Base-by-base conservation (phyloP, 2,113 vertebrate genomes). In the Lepus europaeus region DNA sequence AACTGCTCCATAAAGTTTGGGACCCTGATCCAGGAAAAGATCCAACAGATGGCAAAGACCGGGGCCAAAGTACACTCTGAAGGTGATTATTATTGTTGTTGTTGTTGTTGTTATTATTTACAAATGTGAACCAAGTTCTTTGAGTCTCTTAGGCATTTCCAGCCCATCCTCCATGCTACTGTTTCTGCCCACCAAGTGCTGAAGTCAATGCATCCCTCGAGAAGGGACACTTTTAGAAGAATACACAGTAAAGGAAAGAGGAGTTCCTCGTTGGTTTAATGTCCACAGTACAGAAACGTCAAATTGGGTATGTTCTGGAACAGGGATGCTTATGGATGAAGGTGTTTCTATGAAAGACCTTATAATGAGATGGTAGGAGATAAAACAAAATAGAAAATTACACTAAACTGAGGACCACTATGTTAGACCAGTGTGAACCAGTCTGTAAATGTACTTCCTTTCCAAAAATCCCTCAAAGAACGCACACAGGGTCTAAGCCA, bases 51-150 rank as follows among this genome's bases (percentile, higher is more conserved):
- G 25, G 80, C 83, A 29, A 27, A 77, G 29, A 27, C 45, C 27
- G 22, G 5, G 6, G 61, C 49, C 69, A 33, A 27, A n/a, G 51
- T 31, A 27, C 84, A 23, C 1, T 59, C 56, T 59, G 4, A 5
- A 1, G 33, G 33, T 73, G 39, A 19, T 79, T 45, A 12, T 22
- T 29, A 59, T 20, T 80, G 6, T 53, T 25, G 53, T 61, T 77
- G 39, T 45, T 45, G 39, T 45, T 45, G 6, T 45, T 8, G 1
- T 45, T 45, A 9, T 45, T 45, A 45, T 83, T 79, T 87, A 89
- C 80, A 93, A 72, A 66, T 56, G 36, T 66, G 93, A 87, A 84
- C 51, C 66, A 29, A 45, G 25, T 45, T 86, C 64, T 61, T 39
- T 45, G 61, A 78, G 56, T 1, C 53, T 51, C 6, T 8, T 16